phyloP scores from a whole-genome alignment of 2,113 vertebrate genomes.

The Bufo bufo region DNA sequence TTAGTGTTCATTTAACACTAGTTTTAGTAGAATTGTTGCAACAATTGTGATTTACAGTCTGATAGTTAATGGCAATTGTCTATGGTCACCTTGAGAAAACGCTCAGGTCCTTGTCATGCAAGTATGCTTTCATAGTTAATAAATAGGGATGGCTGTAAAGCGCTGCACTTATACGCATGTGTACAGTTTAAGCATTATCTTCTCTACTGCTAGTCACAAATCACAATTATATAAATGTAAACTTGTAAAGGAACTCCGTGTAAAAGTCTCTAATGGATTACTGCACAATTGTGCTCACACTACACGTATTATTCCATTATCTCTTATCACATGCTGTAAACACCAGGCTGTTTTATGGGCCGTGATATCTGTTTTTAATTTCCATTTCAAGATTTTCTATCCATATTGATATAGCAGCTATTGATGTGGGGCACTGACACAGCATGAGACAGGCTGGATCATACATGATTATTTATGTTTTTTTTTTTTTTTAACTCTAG shows the following conservation, averaged over 20 bases:
- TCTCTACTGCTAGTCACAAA: too few species aligned
- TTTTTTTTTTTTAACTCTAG: not conserved
- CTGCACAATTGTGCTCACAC: not conserved
- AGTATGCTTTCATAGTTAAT: too few species aligned
- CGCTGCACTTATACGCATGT: too few species aligned
- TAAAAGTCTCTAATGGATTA: not conserved
- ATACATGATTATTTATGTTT: not conserved
- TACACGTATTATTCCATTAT: not conserved
- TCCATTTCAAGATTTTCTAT: not conserved
- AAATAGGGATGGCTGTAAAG: too few species aligned
- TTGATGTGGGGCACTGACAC: not conserved
- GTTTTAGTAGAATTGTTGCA: not conserved
- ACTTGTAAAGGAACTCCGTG: not conserved
- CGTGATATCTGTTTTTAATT: not conserved
- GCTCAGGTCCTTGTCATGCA: not conserved
- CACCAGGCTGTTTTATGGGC: not conserved
- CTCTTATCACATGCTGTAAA: slow-evolving; percentile 7
- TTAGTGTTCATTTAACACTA: too few species aligned
- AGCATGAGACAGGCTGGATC: not conserved
- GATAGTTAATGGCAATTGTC: not conserved
- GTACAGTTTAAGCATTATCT: too few species aligned
- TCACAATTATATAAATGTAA: not conserved
- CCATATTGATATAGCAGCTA: not conserved
- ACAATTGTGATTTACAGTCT: not conserved
- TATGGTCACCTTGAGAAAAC: not conserved